Evolutionary conservation across 2,797 vertebrate species (phyloP), one percentile per base, ranked within the genome.

Genomic region (Pangasius djambal): DNA sequence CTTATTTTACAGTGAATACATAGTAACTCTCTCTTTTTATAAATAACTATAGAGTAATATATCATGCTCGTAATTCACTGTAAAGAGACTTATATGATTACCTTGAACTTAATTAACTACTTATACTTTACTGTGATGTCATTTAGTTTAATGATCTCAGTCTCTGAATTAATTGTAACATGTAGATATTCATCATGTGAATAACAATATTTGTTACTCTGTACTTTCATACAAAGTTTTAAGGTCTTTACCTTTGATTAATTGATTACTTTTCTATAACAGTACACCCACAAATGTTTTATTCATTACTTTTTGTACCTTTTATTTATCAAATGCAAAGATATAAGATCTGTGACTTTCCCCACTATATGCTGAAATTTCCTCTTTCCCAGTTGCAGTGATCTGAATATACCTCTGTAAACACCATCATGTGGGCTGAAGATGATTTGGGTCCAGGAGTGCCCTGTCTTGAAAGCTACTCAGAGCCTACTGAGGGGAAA

Each of bases 151-250:
- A 31, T 67, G 2, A 31, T 67, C 28, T 67, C 65, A 31, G 63
- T 65, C 28, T n/a, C 28, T 31, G 2, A 1, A 15, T 67, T 12
- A 67, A 28, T 1, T 13, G n/a, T 34, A 69, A 16, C 67, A 34
- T 69, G 13, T 70, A 70, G 5, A 34, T 31, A 67, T 31, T 31
- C n/a, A 94, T 86, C 94, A 95, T 0, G 95, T 25, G 1, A 34
- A 69, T 69, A 6, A 34, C 7, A 63, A 28, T 69, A 69, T 69
- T 69, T 69, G 0, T 69, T 69, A 6, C 15, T 1, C 31, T 69
- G 13, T 69, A 34, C 15, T 16, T 69, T 69, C 2, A 69, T 18
- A 69, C 67, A 69, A 69, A 34, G 28, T 15, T 31, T 31, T 31
- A 34, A 34, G 13, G n/a, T 69, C 31, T 69, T 69, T 69, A 37